These are phyloP conservation scores for Rhyzopertha dominica DNA, from an alignment of 1,140 invertebrate genomes.

Conservation along the genomic window DNA sequence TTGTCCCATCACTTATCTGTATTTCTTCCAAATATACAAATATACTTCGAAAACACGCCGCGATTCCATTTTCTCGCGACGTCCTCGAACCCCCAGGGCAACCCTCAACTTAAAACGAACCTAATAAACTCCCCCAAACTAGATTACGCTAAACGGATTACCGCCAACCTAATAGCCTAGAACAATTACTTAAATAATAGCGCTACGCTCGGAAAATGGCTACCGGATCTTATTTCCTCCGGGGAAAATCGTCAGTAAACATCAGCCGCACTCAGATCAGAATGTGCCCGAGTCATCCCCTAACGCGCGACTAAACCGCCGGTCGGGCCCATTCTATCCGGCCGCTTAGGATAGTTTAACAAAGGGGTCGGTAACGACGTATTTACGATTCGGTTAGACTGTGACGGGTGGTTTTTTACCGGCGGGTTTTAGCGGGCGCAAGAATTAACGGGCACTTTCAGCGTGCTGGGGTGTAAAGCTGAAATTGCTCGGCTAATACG, in stretches of 20 bases:
- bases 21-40: too few relatives aligned
- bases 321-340: conserved; percentile 13
- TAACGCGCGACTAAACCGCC: not conserved
- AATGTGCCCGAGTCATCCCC: conserved; percentile 12
- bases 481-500: too few relatives aligned
- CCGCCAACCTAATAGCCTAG: conserved; percentile 37
- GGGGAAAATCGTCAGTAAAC: conserved; percentile 37
- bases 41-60: too few relatives aligned
- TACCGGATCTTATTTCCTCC: conserved; percentile 41
- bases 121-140: conserved; percentile 30
- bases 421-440: conserved; percentile 12
- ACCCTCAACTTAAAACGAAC: too few relatives aligned
- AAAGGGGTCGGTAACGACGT: conserved; percentile 35
- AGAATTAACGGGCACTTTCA: conserved; percentile 18
- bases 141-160: conserved; percentile 41
- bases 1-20: too few relatives aligned
- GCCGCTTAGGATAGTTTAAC: conserved; percentile 27
- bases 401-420: conserved; percentile 24
- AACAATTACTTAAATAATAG: conserved; percentile 43
- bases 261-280: conserved; percentile 21
- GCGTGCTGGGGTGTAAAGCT: too few relatives aligned
- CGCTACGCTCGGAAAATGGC: conserved; percentile 37
- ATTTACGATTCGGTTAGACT: conserved; percentile 30
- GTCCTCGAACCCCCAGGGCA: too few relatives aligned
- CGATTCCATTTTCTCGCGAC: too few relatives aligned